Evolutionary conservation across 1,140 invertebrate species (phyloP), one percentile per base, ranked within the genome.

Genomic region (Drosophila melanica): DNA sequence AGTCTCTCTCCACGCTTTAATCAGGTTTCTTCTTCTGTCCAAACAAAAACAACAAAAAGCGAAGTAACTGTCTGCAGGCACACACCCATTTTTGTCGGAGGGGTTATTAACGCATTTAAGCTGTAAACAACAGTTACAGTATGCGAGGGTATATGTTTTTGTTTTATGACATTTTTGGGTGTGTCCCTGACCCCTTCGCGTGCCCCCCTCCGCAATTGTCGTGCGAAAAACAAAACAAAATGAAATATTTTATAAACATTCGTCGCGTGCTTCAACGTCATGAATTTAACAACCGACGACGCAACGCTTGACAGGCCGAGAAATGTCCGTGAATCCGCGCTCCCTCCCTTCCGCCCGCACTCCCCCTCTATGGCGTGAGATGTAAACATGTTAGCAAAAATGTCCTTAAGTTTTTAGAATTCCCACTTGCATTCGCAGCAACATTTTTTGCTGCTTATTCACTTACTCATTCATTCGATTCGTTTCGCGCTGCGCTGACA

Each of bases 361-460:
- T 54, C 35, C 76, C 58, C 75, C 12, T 16, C 12, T 64, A 14
- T 63, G 58, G 74, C 81, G 53, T 77, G 53, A 69, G 71, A 60
- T 74, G 59, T 81, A 65, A 81, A 81, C 79, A 77, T 68, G 9
- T 35, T 35, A 60, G 67, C 65, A 60, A 62, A 84, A 59, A 67
- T 86, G 81, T 86, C 78, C 82, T 86, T 87, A 79, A 87, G 81
- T 68, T 82, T 87, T 75, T 73, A 64, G 44, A 64, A 59, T 42
- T 68, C 62, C 51, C 58, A 60, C 53, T 59, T 42, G 54, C 54
- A 45, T 37, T 42, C 41, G 14, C 33, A 64, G 0, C 23, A 67
- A 51, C 45, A 23, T 58, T 58, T 59, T 77, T 44, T 42, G 18
- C n/a, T 55, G 18, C 48, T 39, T 37, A 27, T 41, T 23, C 27